Conservation (phyloP, 2,797 vertebrate species). For the Rhadinocentrus ornatus region DNA sequence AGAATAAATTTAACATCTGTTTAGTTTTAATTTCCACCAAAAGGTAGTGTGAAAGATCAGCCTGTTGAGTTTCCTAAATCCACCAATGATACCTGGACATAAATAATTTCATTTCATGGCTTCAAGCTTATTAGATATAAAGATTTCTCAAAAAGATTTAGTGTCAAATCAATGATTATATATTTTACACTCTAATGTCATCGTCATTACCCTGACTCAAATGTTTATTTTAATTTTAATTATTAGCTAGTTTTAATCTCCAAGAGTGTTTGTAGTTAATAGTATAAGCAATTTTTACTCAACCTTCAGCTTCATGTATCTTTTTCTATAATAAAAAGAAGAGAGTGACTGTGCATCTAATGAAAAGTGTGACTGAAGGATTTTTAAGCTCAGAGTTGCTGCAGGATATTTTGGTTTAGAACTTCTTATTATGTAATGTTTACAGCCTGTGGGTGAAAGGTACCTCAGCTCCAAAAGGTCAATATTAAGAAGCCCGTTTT, state of each 20-base stretch:
- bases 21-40: constrained; percentile 13
- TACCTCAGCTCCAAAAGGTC: constrained; percentile 11
- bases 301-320: constrained; percentile 8
- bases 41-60: background rate
- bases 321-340: constrained; percentile 25
- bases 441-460: constrained; percentile 3
- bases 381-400: constrained; percentile 17
- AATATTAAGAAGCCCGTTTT: constrained; percentile 1
- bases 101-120: background rate
- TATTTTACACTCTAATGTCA: background rate
- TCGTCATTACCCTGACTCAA: background rate
- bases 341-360: constrained; percentile 1
- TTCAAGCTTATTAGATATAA: background rate
- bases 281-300: background rate
- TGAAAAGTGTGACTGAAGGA: constrained; percentile 19
- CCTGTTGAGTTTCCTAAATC: background rate
- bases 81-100: background rate
- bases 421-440: constrained; percentile 27
- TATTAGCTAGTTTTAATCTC: constrained; percentile 10
- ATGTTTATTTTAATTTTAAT: too few relatives aligned
- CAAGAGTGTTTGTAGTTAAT: background rate
- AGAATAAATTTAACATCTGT: background rate
- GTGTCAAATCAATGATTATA: background rate
- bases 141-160: background rate
- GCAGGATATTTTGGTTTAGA: constrained; percentile 20